phyloP scores from a whole-genome alignment of 1,140 invertebrate genomes.

The Drosophila lacteicornis region DNA sequence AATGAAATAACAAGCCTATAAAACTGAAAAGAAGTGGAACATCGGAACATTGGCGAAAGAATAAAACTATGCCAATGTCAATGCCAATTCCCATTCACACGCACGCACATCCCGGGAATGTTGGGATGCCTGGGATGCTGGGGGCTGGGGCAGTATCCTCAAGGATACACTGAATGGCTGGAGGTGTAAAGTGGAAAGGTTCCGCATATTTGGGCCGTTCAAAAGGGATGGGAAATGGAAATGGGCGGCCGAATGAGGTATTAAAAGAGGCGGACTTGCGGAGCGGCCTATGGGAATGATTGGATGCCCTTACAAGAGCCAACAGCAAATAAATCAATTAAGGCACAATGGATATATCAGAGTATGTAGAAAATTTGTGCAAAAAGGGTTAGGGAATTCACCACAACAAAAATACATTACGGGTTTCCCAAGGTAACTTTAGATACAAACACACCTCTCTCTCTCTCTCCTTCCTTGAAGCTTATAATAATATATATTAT shows the following conservation, averaged over 20 bases:
- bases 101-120: constrained; percentile 33
- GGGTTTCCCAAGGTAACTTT: neutral
- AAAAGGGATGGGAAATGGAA: constrained; percentile 12
- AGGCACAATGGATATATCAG: constrained; percentile 3
- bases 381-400: neutral
- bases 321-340: constrained; percentile 9
- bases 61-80: constrained; percentile 72
- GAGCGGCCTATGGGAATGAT: neutral
- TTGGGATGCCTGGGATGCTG: neutral
- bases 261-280: constrained; percentile 4
- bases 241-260: neutral
- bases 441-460: neutral
- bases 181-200: constrained; percentile 20
- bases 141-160: neutral
- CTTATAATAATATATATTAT: neutral
- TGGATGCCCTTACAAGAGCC: constrained; percentile 9
- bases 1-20: constrained; percentile 81
- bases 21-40: constrained; percentile 55
- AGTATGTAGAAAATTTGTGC: neutral
- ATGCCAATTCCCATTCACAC: constrained; percentile 59
- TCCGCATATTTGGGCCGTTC: constrained; percentile 29
- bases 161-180: constrained; percentile 4
- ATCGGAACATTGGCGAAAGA: constrained; percentile 10
- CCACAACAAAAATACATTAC: neutral
- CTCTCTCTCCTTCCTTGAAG: neutral